A percentile compares a stretch with the other conserved stretches of the same genome.
Conservation (phyloP, 2,797 vertebrate species). For the Gadopsis marmoratus region DNA sequence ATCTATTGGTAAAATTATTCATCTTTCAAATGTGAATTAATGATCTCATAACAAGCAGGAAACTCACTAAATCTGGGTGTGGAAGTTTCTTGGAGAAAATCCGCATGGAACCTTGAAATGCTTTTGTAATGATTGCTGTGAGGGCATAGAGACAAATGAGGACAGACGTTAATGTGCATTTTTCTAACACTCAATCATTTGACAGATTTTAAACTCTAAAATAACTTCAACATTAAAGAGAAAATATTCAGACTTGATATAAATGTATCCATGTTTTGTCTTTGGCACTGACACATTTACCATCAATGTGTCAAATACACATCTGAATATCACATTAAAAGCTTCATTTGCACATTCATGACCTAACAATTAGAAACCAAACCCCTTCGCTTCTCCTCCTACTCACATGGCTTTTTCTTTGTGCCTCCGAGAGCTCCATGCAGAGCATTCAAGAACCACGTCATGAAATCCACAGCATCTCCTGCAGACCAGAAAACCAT, state of each 20-base stretch:
- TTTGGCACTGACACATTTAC: background rate
- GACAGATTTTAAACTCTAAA: background rate
- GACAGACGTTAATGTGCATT: background rate
- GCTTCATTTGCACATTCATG: background rate
- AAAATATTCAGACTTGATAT: background rate
- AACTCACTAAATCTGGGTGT: constrained; percentile 93
- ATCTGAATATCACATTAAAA: background rate
- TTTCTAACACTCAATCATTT: background rate
- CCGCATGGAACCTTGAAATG: constrained; percentile 97
- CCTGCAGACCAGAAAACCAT: constrained; percentile 80
- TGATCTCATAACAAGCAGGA: constrained; percentile 3
- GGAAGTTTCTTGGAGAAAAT: constrained; percentile 99
- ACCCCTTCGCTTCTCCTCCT: background rate
- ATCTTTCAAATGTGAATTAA: constrained; percentile 4
- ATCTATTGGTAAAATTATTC: background rate
- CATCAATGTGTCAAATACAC: background rate
- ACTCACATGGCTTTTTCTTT: constrained; percentile 96
- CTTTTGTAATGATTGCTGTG: constrained; percentile 94
- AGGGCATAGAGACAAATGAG: constrained; percentile 26
- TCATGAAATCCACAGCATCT: constrained; percentile 96
- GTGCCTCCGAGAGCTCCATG: constrained; percentile 95
- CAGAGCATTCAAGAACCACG: constrained; percentile 97
- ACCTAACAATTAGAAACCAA: background rate
- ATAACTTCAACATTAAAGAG: background rate
- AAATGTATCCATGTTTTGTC: background rate